Evolutionary conservation across 2,888 invertebrate genomes (phyloP), one percentile per base, ranked within the genome.

Genomic region (Apamea epomidion): DNA sequence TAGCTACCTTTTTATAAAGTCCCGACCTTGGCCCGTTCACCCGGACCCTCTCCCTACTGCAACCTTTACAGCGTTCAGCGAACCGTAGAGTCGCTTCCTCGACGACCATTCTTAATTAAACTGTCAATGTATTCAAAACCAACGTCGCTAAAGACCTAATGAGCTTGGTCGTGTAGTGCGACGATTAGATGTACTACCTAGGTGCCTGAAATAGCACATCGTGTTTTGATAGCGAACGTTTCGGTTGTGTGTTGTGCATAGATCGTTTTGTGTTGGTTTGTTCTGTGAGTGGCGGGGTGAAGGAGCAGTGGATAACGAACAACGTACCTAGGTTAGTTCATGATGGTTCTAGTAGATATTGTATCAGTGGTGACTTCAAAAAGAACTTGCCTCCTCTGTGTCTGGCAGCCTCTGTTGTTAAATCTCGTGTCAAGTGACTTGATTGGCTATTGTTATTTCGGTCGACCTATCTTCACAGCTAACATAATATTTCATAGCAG

Each of bases 131-230:
- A 78, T 82, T 87, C 80, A 82, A 74, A 78, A 84, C 85, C 54
- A 67, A 85, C 86, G 79, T 78, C 68, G 86, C 82, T 84, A 80
- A 86, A 89, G 92, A 70, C 80, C 92, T 85, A 78, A 90, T 91
- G 90, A 91, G 83, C 87, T 76, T 92, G 92, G 93, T 81, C 88
- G 54, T 74, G 82, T 84, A 87, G 84, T 86, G 77, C 83, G 85
- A 88, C 90, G 91, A 93, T 93, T 93, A 91, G 87, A 87, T 60
- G 65, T 77, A 68, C 82, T 84, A 84, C 91, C 90, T 92, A 92
- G 87, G 88, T 89, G 90, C 87, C 92, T 92, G 87, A 92, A 95
- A 95, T 95, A 95, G 93, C 95, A 95, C 92, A 95, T 85, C 86
- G 92, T 91, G 90, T 91, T 91, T 90, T 90, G 93, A 91, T 92